These are phyloP conservation scores for Melanostigma gelatinosum DNA, from an alignment of 2,113 vertebrate genomes.

Conservation along the genomic window DNA sequence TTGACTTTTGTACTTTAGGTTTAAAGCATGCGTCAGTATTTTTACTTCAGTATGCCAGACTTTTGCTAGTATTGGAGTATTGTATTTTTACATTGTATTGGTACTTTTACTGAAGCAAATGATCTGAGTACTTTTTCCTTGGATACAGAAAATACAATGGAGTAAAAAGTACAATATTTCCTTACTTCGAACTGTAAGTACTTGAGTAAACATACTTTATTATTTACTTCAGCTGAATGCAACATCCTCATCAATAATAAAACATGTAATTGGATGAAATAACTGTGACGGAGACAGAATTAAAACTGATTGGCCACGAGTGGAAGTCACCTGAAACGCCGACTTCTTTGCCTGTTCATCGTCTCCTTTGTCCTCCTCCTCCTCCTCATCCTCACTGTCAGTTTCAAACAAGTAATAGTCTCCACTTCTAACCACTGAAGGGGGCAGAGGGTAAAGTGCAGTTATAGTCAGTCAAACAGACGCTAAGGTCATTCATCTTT, in stretches of 20 bases:
- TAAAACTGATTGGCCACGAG: background rate
- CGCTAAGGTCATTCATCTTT: background rate
- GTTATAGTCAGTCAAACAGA: constrained; percentile 46
- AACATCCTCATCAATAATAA: background rate
- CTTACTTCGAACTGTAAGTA: background rate
- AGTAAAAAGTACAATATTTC: background rate
- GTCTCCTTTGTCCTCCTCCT: constrained; percentile 92
- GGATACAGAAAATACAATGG: background rate
- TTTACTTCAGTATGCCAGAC: background rate
- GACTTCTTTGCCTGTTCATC: constrained; percentile 92
- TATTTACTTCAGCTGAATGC: background rate
- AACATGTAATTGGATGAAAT: background rate
- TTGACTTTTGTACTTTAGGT: background rate
- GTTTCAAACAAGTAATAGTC: constrained; percentile 99
- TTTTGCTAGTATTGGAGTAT: background rate
- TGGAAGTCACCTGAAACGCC: constrained; percentile 90
- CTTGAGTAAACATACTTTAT: background rate
- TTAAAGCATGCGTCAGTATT: background rate
- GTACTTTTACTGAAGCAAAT: background rate
- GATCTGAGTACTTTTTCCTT: background rate
- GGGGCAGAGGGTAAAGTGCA: constrained; percentile 75
- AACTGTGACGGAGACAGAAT: background rate
- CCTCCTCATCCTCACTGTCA: constrained; percentile 98
- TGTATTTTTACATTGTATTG: background rate
- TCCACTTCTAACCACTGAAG: constrained; percentile 98